Evolutionary conservation across 2,797 vertebrate species (phyloP).

Genomic region (Myiotriccus ornatus): DNA sequence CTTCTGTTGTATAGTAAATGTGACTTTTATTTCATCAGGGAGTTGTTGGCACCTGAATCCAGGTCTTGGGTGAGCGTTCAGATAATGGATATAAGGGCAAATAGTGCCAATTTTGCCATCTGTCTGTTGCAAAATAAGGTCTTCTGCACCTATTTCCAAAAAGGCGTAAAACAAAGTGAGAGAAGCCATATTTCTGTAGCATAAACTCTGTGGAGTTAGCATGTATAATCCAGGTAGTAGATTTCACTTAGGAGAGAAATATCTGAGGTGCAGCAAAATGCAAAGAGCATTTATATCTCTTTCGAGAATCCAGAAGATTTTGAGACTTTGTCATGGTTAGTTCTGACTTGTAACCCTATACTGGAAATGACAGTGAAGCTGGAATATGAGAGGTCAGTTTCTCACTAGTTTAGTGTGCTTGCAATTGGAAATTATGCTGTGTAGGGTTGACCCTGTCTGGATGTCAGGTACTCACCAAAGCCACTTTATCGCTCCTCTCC

Average conservation of each 20-base stretch:
- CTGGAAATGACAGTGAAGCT: not conserved
- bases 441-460: not conserved
- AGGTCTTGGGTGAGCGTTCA: not conserved
- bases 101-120: constrained; percentile 16
- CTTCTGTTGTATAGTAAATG: not conserved
- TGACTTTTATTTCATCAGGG: not conserved
- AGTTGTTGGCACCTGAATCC: not conserved
- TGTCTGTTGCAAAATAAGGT: not conserved
- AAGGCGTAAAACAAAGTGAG: not conserved
- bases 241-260: not conserved
- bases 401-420: not conserved
- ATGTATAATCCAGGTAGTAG: not conserved
- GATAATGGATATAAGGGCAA: not conserved
- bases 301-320: not conserved
- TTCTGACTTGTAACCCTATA: not conserved
- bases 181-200: not conserved
- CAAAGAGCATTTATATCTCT: not conserved
- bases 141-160: not conserved
- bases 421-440: not conserved
- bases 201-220: not conserved
- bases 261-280: not conserved
- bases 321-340: not conserved
- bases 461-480: not conserved
- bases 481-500: not conserved
- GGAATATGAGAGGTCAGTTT: not conserved